Base-by-base conservation (phyloP, 1,140 invertebrate species). In the Sarcophaga bullata region DNA sequence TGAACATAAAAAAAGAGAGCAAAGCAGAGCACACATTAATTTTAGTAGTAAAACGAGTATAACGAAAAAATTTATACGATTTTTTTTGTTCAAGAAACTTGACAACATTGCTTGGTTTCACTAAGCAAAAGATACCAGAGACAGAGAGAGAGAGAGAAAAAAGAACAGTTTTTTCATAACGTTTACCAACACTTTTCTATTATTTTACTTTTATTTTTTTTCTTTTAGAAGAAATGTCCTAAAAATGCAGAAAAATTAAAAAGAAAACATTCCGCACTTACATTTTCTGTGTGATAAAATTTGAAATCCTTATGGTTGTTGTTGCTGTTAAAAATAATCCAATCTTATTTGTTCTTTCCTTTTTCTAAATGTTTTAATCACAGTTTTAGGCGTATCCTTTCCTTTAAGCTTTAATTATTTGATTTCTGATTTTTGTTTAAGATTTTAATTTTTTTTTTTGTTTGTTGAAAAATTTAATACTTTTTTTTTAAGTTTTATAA, bases 71-170 rank as follows among this genome's bases (percentile, higher is more conserved):
- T 37, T 37, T 37, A 37, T 37, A n/a, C n/a, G 54, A 58, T 58
- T n/a, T 58, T 58, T n/a, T 58, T 13, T n/a, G 7, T 68, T 68
- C 19, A 50, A 50, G 75, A 78, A 78, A 78, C 25, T 78, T 78
- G 75, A 78, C 75, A 78, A 78, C 75, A 78, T 78, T 78, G 75
- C 75, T 49, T 78, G 73, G 48, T 78, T 50, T 50, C 17, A 50
- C 75, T 78, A 52, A 19, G 62, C 17, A 17, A 72, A 50, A 50
- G 48, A 50, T 46, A 72, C 17, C 10, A 19, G 62, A 72, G 6
- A 19, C 0, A 54, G 52, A 54, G 1, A 54, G 2, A 54, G 37
- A 11, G 17, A 6, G 8, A 72, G 17, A 19, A 72, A 78, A 78
- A 46, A 46, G 9, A 25, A n/a, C 10, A 8, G 47, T 37, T 37